A percentile compares a stretch with the other conserved stretches of the same genome.
Evolutionary conservation across 2,113 vertebrate species (phyloP).

Genomic region (Mustela nigripes): DNA sequence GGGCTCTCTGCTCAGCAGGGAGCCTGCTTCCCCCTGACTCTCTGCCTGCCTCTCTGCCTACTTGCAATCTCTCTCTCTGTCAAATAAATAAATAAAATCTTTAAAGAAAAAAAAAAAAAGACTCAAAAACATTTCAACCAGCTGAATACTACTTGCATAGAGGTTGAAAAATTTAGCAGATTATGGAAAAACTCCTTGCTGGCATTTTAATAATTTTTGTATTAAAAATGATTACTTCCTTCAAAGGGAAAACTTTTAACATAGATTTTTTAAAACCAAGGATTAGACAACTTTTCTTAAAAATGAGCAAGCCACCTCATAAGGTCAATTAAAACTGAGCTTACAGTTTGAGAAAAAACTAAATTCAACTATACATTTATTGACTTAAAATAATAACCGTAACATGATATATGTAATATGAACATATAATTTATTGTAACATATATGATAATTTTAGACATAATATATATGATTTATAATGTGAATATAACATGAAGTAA

Average conservation of each 20-base stretch:
- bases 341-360: constrained; percentile 27
- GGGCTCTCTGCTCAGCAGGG: too few relatives aligned
- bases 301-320: not conserved
- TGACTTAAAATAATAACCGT: not conserved
- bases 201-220: not conserved
- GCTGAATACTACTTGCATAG: not conserved
- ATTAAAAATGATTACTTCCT: constrained; percentile 16
- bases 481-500: not conserved
- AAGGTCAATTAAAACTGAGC: not conserved
- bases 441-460: not conserved
- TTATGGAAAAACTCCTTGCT: not conserved
- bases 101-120: not conserved
- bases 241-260: constrained; percentile 10
- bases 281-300: constrained; percentile 23
- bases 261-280: not conserved
- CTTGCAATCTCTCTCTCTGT: too few relatives aligned
- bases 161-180: not conserved
- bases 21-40: too few relatives aligned
- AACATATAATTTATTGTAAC: not conserved
- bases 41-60: too few relatives aligned
- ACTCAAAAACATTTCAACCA: not conserved
- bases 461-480: not conserved
- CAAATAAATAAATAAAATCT: too few relatives aligned
- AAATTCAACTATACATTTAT: not conserved
- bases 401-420: not conserved